Conservation (phyloP, 2,888 invertebrate genomes). For the Meta bourneti region DNA sequence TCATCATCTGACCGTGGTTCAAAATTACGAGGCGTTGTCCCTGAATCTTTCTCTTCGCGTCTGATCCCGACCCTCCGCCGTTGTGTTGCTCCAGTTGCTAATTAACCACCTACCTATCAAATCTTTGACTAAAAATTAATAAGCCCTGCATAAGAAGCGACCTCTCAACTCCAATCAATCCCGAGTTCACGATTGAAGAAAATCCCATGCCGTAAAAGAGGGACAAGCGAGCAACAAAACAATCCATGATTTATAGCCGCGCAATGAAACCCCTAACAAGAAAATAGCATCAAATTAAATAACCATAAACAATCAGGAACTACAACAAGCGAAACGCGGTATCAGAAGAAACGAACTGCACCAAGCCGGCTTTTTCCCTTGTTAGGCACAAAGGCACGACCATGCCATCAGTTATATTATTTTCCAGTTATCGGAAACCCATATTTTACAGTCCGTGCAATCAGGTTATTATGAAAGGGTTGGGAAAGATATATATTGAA, state of each 20-base stretch:
- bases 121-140: no score
- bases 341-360: not conserved
- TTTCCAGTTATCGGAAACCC: conserved; percentile 68
- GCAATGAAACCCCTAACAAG: conserved; percentile 17
- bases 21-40: no score
- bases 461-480: conserved; percentile 42
- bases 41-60: no score
- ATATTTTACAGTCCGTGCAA: conserved; percentile 67
- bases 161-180: not conserved
- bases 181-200: not conserved
- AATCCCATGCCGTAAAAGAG: no score
- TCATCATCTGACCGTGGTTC: no score
- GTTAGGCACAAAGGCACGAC: conserved; percentile 36
- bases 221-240: not conserved
- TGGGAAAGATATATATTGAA: conserved; percentile 7
- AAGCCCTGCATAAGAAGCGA: not conserved
- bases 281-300: conserved; percentile 67
- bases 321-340: not conserved
- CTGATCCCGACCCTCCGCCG: no score
- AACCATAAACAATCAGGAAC: conserved; percentile 59
- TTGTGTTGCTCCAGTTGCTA: no score
- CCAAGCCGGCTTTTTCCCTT: not conserved
- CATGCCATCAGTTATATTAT: conserved; percentile 58
- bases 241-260: conserved; percentile 41
- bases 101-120: no score